These are phyloP conservation scores for Nephrotoma guestfalica DNA, from an alignment of 2,888 invertebrate genomes.

Conservation along the genomic window DNA sequence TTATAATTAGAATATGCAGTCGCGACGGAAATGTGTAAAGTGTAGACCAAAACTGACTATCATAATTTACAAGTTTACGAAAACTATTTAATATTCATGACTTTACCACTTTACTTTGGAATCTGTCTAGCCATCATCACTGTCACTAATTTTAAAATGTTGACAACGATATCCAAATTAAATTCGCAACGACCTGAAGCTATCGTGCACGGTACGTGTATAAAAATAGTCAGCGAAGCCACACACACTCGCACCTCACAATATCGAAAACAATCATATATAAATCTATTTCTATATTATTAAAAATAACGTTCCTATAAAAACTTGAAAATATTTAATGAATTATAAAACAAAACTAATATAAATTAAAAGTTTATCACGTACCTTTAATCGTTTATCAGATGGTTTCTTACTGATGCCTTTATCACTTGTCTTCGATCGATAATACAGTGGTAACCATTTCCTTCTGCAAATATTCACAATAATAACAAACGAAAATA, in stretches of 20 bases:
- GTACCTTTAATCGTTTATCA: conserved; percentile 72
- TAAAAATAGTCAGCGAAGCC: background rate
- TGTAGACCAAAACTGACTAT: background rate
- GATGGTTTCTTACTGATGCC: conserved; percentile 65
- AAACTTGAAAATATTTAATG: background rate
- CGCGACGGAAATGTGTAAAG: background rate
- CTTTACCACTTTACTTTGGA: too few relatives aligned
- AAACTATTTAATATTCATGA: background rate
- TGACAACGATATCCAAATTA: background rate
- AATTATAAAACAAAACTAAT: background rate
- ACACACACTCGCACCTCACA: background rate
- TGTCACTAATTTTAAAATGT: too few relatives aligned
- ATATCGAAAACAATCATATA: background rate
- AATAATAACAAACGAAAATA: conserved; percentile 11
- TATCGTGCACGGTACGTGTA: background rate
- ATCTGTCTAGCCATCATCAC: too few relatives aligned
- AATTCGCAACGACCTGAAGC: background rate
- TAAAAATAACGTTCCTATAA: background rate
- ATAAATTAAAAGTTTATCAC: conserved; percentile 15
- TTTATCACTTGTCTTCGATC: conserved; percentile 51
- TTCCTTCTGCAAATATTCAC: conserved; percentile 50
- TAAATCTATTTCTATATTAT: background rate
- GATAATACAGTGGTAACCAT: conserved; percentile 76
- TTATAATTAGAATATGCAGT: background rate
- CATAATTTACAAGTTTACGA: background rate